A percentile compares a stretch with the other conserved stretches of the same genome.
phyloP scores from a whole-genome alignment of 2,113 vertebrate genomes.

The Platysteira castanea region DNA sequence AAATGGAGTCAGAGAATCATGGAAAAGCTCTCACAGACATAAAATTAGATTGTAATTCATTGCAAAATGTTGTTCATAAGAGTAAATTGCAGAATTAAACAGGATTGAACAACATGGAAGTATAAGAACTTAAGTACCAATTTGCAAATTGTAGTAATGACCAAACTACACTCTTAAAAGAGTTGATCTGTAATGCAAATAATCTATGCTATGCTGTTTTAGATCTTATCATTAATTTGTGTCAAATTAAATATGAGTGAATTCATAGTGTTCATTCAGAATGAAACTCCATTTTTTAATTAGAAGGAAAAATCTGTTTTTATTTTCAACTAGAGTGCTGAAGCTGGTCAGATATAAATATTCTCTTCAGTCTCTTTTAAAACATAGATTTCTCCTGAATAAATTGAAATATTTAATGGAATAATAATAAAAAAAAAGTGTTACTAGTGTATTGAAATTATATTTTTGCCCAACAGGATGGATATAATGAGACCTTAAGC shows the following conservation, averaged over 20 bases:
- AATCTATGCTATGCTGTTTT: background rate
- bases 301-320: background rate
- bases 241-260: background rate
- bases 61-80: background rate
- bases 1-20: background rate
- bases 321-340: background rate
- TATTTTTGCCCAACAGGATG: background rate
- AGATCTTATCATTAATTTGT: background rate
- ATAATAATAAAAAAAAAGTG: background rate
- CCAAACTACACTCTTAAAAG: background rate
- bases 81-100: background rate
- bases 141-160: background rate
- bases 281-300: background rate
- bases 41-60: background rate
- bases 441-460: background rate
- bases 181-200: background rate
- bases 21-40: background rate
- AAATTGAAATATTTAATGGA: background rate
- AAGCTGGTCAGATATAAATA: background rate
- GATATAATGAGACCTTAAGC: background rate
- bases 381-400: background rate
- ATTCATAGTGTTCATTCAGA: background rate
- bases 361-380: background rate
- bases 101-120: background rate
- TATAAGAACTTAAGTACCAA: background rate